Evolutionary conservation across 2,888 invertebrate species (phyloP).

Genomic region (Chaetoderma sp.): DNA sequence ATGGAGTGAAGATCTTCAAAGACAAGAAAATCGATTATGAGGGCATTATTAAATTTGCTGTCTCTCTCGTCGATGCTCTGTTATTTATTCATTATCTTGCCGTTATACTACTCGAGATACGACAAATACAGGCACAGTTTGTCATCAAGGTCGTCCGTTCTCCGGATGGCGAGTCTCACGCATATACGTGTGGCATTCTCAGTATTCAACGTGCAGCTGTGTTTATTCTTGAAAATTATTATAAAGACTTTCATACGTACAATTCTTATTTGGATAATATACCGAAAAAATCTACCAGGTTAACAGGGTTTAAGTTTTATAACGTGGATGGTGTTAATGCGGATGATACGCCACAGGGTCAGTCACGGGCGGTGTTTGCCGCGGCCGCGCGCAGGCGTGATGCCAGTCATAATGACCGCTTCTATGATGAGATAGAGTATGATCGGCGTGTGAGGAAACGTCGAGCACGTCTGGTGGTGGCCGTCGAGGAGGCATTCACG

Average conservation of each 20-base stretch:
- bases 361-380: constrained; percentile 68
- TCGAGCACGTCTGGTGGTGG: constrained; percentile 87
- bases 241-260: constrained; percentile 93
- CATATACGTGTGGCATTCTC: constrained; percentile 78
- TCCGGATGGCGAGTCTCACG: constrained; percentile 92
- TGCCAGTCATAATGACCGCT: constrained; percentile 92
- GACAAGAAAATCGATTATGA: constrained; percentile 75
- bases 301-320: constrained; percentile 84
- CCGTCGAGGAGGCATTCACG: constrained; percentile 97
- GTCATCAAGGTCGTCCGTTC: constrained; percentile 82
- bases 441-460: constrained; percentile 92
- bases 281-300: constrained; percentile 51
- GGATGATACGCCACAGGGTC: constrained; percentile 49
- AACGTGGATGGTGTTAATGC: constrained; percentile 83
- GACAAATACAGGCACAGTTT: constrained; percentile 90
- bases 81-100: constrained; percentile 95
- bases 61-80: constrained; percentile 91
- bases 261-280: constrained; percentile 81
- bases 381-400: constrained; percentile 87
- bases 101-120: constrained; percentile 90
- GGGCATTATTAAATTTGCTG: constrained; percentile 90
- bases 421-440: constrained; percentile 98
- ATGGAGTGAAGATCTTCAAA: constrained; percentile 83
- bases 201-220: constrained; percentile 96
- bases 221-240: constrained; percentile 94